Evolutionary conservation across 2,888 invertebrate genomes (phyloP).

Genomic region (Malachius bipustulatus): DNA sequence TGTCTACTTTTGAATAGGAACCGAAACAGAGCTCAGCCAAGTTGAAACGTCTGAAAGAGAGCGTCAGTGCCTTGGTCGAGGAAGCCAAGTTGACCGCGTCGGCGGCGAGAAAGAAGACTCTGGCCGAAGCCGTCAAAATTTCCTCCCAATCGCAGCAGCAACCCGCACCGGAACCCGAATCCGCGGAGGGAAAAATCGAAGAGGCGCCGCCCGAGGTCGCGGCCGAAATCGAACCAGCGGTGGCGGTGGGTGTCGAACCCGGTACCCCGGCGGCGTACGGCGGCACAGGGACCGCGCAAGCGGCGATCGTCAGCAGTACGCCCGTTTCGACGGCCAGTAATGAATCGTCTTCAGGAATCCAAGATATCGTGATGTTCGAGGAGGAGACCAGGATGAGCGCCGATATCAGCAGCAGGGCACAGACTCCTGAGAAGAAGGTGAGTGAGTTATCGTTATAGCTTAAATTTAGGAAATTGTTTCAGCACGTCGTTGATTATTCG

Average conservation of each 20-base stretch:
- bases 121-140: too few relatives aligned
- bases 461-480: too few relatives aligned
- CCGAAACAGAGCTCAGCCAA: background rate
- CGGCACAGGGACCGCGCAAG: background rate
- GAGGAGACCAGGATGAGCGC: constrained; percentile 69
- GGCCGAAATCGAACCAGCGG: background rate
- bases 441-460: too few relatives aligned
- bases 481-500: too few relatives aligned
- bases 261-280: background rate
- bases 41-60: background rate
- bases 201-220: background rate
- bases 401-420: constrained; percentile 39
- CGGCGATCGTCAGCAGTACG: background rate
- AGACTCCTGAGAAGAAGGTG: constrained; percentile 37
- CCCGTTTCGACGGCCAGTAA: background rate
- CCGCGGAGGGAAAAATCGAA: background rate
- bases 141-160: too few relatives aligned
- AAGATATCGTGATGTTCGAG: constrained; percentile 49
- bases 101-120: background rate
- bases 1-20: too few relatives aligned
- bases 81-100: constrained; percentile 1
- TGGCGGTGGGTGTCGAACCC: background rate
- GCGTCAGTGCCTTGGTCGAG: background rate
- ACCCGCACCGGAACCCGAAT: constrained; percentile 1
- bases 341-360: background rate